Base-by-base conservation (phyloP, 2,797 vertebrate species). In the Toxotes lorentzi region DNA sequence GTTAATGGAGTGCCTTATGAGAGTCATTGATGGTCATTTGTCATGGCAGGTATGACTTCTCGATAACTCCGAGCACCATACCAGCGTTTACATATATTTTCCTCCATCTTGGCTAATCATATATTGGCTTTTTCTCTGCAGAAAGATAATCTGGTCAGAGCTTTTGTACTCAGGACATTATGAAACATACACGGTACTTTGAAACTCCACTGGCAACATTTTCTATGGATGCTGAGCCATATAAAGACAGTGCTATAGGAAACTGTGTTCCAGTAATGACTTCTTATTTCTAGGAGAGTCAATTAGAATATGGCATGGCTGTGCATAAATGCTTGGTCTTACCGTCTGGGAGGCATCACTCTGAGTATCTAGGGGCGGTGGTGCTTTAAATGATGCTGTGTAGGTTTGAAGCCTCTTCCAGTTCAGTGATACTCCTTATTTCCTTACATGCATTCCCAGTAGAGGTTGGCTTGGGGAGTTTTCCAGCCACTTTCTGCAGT, bases 321-420 rank as follows among this genome's bases (percentile, higher is more conserved):
- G 38, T 76, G 75, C 70, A 66, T 77, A 59, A 61, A 78, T 54
- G 32, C 24, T 23, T 45, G 53, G 50, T 4, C 59, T 84, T 58
- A 45, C 63, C 48, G 58, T 66, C 50, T 75, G 53, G 38, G 13
- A 79, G 24, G 54, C 66, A 24, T 74, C 50, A 21, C 24, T 67
- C n/a, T 58, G 23, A 47, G 10, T 57, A 14, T 64, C 53, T n/a
- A 47, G 35, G 19, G 53, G 8, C 27, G 30, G 13, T 60, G 45
- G 21, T 64, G 40, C 24, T 76, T 65, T 40, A 1, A 56, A 69
- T 63, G 56, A 47, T 64, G 21, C 30, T 56, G 41, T 61, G 43
- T 54, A 30, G 13, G 16, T 9, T 65, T 41, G 7, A 61, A 38
- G 14, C 50, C 30, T 60, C 62, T 38, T 30, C 34, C 70, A 50